Evolutionary conservation across 2,888 invertebrate genomes (phyloP).

Genomic region (Morpho achilles): DNA sequence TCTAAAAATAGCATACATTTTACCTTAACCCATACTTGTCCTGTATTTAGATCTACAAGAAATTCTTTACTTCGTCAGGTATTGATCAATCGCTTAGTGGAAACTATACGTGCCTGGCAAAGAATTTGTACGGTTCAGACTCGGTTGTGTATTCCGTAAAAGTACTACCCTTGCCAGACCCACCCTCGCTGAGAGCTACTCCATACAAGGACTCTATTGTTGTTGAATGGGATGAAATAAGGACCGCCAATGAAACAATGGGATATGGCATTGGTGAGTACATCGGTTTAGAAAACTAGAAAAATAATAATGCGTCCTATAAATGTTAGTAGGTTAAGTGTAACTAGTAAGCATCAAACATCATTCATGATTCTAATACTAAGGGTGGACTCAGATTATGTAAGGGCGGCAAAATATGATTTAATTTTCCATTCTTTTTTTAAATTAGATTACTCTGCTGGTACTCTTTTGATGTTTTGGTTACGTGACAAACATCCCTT

Average conservation of each 20-base stretch:
- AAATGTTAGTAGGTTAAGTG: too few species aligned
- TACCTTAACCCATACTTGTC: too few species aligned
- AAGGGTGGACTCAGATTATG: too few species aligned
- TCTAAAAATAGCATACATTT: too few species aligned
- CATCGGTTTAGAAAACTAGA: not conserved
- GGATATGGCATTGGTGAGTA: slow-evolving; percentile 62
- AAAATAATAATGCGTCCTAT: too few species aligned
- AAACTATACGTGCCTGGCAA: slow-evolving; percentile 89
- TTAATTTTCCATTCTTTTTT: too few species aligned
- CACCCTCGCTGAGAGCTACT: slow-evolving; percentile 81
- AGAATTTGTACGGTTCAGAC: slow-evolving; percentile 91
- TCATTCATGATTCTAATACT: too few species aligned
- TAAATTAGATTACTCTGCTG: too few species aligned
- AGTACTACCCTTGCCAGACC: slow-evolving; percentile 86
- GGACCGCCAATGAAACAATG: slow-evolving; percentile 48
- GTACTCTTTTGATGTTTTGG: too few species aligned
- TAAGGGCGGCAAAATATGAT: too few species aligned
- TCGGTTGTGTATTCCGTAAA: slow-evolving; percentile 87
- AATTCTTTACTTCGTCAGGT: slow-evolving; percentile 59
- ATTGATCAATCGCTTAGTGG: slow-evolving; percentile 86
- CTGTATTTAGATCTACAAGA: not conserved
- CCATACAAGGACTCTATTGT: slow-evolving; percentile 71
- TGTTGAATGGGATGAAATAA: slow-evolving; percentile 84
- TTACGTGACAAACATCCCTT: too few species aligned
- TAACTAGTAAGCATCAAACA: too few species aligned